Base-by-base conservation (phyloP, 2,113 vertebrate species). In the Turdus rufiventris region DNA sequence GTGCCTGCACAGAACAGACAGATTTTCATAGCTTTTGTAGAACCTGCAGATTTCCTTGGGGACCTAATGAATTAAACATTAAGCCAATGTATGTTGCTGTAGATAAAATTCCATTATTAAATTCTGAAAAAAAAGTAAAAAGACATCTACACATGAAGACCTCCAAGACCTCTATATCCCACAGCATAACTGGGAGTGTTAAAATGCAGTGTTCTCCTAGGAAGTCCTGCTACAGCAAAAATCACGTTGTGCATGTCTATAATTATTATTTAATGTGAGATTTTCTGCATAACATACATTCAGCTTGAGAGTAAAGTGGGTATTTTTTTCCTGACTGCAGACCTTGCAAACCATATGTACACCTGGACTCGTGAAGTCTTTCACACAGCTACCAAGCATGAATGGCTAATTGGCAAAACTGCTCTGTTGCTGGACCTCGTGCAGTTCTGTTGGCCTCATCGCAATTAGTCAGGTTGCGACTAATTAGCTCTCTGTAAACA, bases 401-500 rank as follows among this genome's bases (percentile, higher is more conserved):
- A 76, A 58, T 20, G 31, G 74, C 47, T 85, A 93, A 94, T 54
- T 88, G 85, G 67, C 66, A 74, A 77, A 88, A 79, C 43, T 67
- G 26, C 53, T 33, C 42, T 0, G 0, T 62, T 73, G 50, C 21
- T 96, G 73, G 62, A 51, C 50, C 34, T 58, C 1, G 0, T 47
- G 60, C 66, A 76, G 85, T 58, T 95, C 58, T 76, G 53, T 8
- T 91, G 66, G 76, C 66, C 60, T 62, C 54, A 18, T 42, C 89
- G 66, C 58, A 88, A 73, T 73, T 91, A 87, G 71, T 53, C 60
- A 93, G 53, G 71, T 50, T 91, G 81, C 0, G 1, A 85, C 71
- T 95, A 91, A 96, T 89, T 89, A 88, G 33, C 23, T 62, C 17
- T 73, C 62, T 51, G 67, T 85, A 95, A 96, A 94, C 63, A 95